Base-by-base conservation (phyloP, 2,888 invertebrate species). In the Cotesia congregata region DNA sequence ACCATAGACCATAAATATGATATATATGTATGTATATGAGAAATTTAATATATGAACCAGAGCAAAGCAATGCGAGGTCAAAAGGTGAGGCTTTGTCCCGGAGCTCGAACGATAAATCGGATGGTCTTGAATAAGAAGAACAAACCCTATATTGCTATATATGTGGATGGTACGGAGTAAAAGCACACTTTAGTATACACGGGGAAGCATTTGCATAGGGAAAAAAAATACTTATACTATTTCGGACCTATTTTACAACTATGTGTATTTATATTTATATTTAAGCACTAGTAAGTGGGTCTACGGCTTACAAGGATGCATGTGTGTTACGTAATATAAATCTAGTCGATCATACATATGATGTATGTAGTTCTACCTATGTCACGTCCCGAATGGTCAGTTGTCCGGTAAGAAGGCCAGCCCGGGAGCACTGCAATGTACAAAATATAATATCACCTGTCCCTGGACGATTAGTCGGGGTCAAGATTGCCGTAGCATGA, bases 391-490 rank as follows among this genome's bases (percentile, higher is more conserved):
- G 67, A 79, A 81, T 83, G 88, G 87, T 87, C 87, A 87, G 84
- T 86, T 77, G 80, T 84, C 75, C 81, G 79, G 79, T 76, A 75
- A 67, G 68, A 77, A 70, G 76, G 69, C 67, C 68, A 69, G 59
- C 61, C 67, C 68, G 65, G 59, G 5, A 77, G 72, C 76, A 78
- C 50, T 73, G 77, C 64, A 86, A 86, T 50, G 50, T 2, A 7
- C 70, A 75, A 62, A 86, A 86, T 50, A 12, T 7, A 7, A 50
- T 50, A 50, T 87, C 87, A 88, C 87, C 88, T 88, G 88, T 86
- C 88, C 87, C 83, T 75, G 64, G 70, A 84, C 83, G 88, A 88
- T 88, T 88, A 88, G 86, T 80, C 79, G 80, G 86, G 87, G 86
- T 88, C 85, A 87, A 88, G 87, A 86, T 85, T 82, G 78, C 74